Percentiles rank a stretch among this genome's conserved stretches.
phyloP scores from a whole-genome alignment of 2,888 invertebrate species.

The Andrena minutula region DNA sequence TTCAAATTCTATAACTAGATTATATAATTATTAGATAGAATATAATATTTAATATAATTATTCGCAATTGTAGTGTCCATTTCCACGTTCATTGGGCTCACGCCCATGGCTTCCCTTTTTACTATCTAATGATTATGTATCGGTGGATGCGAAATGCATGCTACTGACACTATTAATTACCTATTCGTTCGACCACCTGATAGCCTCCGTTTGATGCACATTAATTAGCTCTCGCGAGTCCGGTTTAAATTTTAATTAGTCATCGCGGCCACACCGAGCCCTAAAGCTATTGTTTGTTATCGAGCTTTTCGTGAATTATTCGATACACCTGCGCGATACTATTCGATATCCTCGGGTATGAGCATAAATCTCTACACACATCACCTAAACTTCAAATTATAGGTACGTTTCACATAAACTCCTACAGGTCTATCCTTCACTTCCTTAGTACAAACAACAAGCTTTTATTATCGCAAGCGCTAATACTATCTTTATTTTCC shows the following conservation, averaged over 20 bases:
- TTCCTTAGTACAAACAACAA: too few relatives aligned
- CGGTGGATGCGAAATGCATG: conserved; percentile 9
- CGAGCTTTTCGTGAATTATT: conserved; percentile 48
- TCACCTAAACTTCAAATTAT: too few relatives aligned
- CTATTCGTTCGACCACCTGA: conserved; percentile 48
- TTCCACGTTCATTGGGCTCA: neutral
- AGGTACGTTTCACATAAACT: too few relatives aligned
- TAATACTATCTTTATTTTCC: too few relatives aligned
- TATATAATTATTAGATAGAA: too few relatives aligned
- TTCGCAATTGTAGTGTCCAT: neutral
- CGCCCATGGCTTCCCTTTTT: neutral
- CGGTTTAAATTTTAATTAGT: conserved; percentile 64
- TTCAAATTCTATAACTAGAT: neutral
- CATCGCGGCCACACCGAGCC: conserved; percentile 21
- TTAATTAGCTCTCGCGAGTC: conserved; percentile 60
- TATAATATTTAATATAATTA: too few relatives aligned
- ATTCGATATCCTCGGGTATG: neutral
- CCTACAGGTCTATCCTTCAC: too few relatives aligned
- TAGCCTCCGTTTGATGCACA: conserved; percentile 42
- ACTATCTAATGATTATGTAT: neutral
- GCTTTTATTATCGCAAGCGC: too few relatives aligned
- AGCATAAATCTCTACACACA: neutral
- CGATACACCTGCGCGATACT: conserved; percentile 21
- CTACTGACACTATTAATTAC: conserved; percentile 61
- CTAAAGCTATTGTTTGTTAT: conserved; percentile 52